Evolutionary conservation across 92 coral and sea anemone genomes (phyloP), one percentile per base, ranked within the genome.

Genomic region (Chrysogorgia sp.): DNA sequence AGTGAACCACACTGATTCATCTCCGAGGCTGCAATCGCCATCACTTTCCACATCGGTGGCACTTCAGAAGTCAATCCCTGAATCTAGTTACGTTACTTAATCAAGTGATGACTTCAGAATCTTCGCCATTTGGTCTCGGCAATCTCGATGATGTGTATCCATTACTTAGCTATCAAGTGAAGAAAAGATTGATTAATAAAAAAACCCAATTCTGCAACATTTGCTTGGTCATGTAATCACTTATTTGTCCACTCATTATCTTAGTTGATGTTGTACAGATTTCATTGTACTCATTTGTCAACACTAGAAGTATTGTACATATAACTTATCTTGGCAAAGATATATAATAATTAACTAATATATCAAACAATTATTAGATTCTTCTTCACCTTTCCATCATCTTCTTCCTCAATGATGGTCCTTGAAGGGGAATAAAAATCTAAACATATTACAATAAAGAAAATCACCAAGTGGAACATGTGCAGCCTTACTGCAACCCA

Each of bases 61-160:
- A 4, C 12, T 37, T 37, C n/a, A n/a, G n/a, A 37, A 4, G 6
- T 12, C 43, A 12, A 37, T 37, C 43, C 43, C 12, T 37, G 43
- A 37, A 37, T n/a, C n/a, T 53, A 72, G 20, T 43, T 23, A 37
- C 25, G 14, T 43, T 34, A 55, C 15, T 60, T 6, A 74, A 50
- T 85, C 63, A 93, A 34, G 97, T 93, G 30, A 93, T 77, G 37
- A 93, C 48, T 57, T 93, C 97, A 45, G 57, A 59, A 71, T 93
- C 97, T 60, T 90, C 97, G 28, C 96, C 91, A 53, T 93, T 93
- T 19, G 97, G 97, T 75, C 89, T 75, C 20, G 68, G 89, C 72
- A 90, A 77, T 15, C 48, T 21, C 26, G 75, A 45, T 43, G 34
- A 58, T 23, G 24, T 25, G 34, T 58, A 89, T 55, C 97, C 96